These are phyloP conservation scores for Vimba vimba DNA, from an alignment of 2,113 vertebrate genomes.

Conservation along the genomic window DNA sequence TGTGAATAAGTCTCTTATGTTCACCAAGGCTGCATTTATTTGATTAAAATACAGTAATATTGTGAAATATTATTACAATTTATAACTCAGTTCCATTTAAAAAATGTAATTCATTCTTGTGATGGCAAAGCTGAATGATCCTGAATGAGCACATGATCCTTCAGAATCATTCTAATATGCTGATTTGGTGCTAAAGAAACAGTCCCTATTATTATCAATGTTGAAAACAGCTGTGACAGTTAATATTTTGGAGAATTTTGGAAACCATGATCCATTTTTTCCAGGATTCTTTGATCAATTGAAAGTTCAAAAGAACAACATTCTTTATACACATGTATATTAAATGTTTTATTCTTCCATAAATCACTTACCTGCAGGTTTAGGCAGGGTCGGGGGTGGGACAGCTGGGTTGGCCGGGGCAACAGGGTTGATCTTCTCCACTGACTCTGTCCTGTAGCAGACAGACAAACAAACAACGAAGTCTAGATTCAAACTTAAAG, in stretches of 20 bases:
- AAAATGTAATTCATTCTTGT: background rate
- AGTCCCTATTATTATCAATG: background rate
- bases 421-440: slow-evolving; percentile 79
- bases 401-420: slow-evolving; percentile 79
- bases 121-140: no score
- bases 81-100: no score
- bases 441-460: slow-evolving; percentile 78
- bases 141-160: background rate
- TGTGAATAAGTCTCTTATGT: no score
- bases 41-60: no score
- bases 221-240: background rate
- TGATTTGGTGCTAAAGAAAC: background rate
- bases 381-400: slow-evolving; percentile 83
- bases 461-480: background rate
- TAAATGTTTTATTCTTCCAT: background rate
- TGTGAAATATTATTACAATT: no score
- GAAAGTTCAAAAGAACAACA: background rate
- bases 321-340: no score
- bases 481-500: background rate
- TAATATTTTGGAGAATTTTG: background rate
- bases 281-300: background rate
- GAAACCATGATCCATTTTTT: background rate
- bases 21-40: no score
- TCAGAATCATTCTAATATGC: background rate
- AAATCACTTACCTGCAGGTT: slow-evolving; percentile 84